A percentile compares a stretch with the other conserved stretches of the same genome.
Conservation (phyloP, 2,888 invertebrate species). For the Strigamia maritima region DNA sequence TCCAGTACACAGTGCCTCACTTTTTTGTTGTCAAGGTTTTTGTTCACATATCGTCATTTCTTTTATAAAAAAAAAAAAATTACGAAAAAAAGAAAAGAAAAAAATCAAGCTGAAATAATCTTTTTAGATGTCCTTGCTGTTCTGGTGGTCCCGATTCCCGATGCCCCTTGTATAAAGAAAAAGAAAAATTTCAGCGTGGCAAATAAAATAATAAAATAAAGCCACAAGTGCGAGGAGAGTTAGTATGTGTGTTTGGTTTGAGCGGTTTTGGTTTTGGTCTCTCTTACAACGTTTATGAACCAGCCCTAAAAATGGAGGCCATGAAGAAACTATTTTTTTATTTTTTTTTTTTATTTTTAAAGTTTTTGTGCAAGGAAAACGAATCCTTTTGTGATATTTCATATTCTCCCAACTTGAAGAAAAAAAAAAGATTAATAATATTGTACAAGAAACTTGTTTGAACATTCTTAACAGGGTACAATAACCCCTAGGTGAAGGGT, state of each 20-base stretch:
- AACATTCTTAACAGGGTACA: conserved; percentile 23
- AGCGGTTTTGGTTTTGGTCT: conserved; percentile 13
- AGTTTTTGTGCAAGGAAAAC: conserved; percentile 6
- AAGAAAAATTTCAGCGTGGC: background rate
- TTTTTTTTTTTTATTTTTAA: background rate
- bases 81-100: conserved; percentile 18
- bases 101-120: background rate
- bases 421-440: background rate
- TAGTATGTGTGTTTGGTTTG: background rate
- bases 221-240: conserved; percentile 6
- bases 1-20: conserved; percentile 42
- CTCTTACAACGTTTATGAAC: background rate
- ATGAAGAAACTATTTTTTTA: background rate
- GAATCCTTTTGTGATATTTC: conserved; percentile 23
- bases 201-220: background rate
- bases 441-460: conserved; percentile 22
- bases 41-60: conserved; percentile 42
- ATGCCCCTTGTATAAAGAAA: background rate
- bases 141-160: conserved; percentile 10
- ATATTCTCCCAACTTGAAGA: conserved; percentile 7
- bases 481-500: conserved; percentile 20
- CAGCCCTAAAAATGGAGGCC: conserved; percentile 9
- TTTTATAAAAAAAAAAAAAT: conserved; percentile 21
- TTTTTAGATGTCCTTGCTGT: background rate
- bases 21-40: conserved; percentile 43